Conservation (phyloP, 30 jellyfish, hydroid and myxozoan species). For the Aurelia aurita region DNA sequence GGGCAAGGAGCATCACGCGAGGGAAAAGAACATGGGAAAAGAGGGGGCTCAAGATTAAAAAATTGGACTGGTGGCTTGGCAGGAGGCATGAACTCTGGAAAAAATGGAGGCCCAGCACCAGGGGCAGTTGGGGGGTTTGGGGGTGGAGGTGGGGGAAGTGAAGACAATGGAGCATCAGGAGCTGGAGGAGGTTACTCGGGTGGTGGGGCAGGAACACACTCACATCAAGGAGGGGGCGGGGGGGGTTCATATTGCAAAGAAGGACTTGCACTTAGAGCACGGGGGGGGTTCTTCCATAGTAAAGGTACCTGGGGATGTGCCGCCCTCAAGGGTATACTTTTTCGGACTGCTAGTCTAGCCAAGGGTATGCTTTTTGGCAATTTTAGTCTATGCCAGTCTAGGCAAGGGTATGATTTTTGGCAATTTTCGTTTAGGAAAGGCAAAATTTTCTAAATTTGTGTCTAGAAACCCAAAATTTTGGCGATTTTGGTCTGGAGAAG, state of each 20-base stretch:
- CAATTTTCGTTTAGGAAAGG: no score
- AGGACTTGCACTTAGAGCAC: constrained; percentile 2
- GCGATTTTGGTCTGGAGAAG: no score
- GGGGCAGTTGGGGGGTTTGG: constrained; percentile 78
- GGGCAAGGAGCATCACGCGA: constrained; percentile 40
- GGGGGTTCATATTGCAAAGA: constrained; percentile 57
- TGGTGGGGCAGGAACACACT: constrained; percentile 46
- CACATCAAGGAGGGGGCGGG: constrained; percentile 59
- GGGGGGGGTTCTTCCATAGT: no score
- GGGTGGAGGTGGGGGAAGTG: constrained; percentile 67
- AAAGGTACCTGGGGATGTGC: no score
- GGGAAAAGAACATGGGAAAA: constrained; percentile 25
- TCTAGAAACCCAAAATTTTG: no score
- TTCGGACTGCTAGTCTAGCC: no score
- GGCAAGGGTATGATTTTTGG: no score
- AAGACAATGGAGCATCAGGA: constrained; percentile 71
- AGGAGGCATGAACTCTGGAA: constrained; percentile 61
- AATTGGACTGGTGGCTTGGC: constrained; percentile 51
- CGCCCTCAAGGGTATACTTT: no score
- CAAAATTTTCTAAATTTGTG: no score
- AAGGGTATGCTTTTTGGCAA: no score
- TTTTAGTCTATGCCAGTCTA: no score
- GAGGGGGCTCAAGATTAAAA: constrained; percentile 50
- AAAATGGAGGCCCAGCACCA: constrained; percentile 71
- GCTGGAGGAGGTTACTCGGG: constrained; percentile 74